Base-by-base conservation (phyloP, 2,888 invertebrate species). In the Sialis fuliginosa region DNA sequence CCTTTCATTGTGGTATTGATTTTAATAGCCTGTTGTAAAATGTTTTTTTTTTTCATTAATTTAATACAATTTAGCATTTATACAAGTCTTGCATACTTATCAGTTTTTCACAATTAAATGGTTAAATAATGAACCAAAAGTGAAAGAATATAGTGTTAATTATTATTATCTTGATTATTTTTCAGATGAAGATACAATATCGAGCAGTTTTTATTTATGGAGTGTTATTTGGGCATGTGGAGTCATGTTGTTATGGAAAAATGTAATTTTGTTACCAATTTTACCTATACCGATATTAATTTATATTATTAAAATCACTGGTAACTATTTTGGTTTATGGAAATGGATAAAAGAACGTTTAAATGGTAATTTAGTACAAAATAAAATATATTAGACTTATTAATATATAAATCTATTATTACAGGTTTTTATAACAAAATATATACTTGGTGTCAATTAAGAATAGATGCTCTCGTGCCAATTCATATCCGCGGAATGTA, bases 191-290 rank as follows among this genome's bases (percentile, higher is more conserved):
- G 61, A 60, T 35, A 63, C 63, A 48, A 72, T 76, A 49, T 76
- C 75, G 52, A 81, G 81, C 52, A 77, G 77, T 10, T 68, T 76
- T 39, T 88, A 84, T 57, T 78, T 88, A 56, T 86, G 82, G 57
- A 72, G 79, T 5, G 65, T 91, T 8, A 70, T 90, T 53, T 90
- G 88, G 70, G 83, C 82, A 2, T 89, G 91, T 55, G 66, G 81
- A 6, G 75, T 83, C 46, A 88, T 91, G 67, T 71, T 90, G 33
- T 70, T 92, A 10, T 92, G 90, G 81, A 84, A 85, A 56, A 81
- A 91, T 58, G 74, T 84, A 45, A 88, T 90, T 84, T 66, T 89
- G 48, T 64, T 88, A 52, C 78, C 83, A 6, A 71, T 91, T 30
- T 69, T 88, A 45, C 72, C 84, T 1, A 71, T 92, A 53, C 89